Evolutionary conservation across 1,140 invertebrate species (phyloP).

Genomic region (Leptoteleia sp.): DNA sequence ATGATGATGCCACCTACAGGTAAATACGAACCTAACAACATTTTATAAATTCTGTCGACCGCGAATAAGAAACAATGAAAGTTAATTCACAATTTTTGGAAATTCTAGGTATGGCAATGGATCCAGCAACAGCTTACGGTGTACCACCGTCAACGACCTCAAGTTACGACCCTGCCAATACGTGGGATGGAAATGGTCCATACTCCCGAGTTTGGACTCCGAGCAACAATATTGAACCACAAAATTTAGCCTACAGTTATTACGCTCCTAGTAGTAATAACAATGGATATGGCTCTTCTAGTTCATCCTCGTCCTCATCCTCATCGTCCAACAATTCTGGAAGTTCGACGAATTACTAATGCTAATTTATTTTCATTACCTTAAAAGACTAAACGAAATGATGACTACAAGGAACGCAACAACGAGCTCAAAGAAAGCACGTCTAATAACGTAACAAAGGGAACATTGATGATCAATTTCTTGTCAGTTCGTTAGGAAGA

Average conservation of each 20-base stretch:
- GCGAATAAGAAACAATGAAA: too few relatives aligned
- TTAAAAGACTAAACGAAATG: neutral
- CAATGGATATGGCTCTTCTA: constrained; percentile 78
- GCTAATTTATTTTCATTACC: constrained; percentile 7
- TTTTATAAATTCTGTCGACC: too few relatives aligned
- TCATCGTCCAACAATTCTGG: constrained; percentile 82
- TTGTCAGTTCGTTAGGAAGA: constrained; percentile 1
- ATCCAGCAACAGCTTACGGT: constrained; percentile 84
- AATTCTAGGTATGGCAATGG: constrained; percentile 88
- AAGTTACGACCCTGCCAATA: constrained; percentile 78
- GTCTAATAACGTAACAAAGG: neutral
- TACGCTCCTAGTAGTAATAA: constrained; percentile 84
- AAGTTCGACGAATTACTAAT: constrained; percentile 77
- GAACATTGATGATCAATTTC: constrained; percentile 11
- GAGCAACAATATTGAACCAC: constrained; percentile 78
- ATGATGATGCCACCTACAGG: constrained; percentile 78
- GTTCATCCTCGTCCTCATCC: constrained; percentile 79
- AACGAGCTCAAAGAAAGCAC: constrained; percentile 6
- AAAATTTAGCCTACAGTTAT: constrained; percentile 89
- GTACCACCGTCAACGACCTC: constrained; percentile 84
- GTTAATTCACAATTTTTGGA: too few relatives aligned
- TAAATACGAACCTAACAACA: too few relatives aligned
- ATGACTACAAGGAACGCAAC: constrained; percentile 17
- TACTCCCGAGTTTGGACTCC: constrained; percentile 89
- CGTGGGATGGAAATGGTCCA: constrained; percentile 86